A percentile compares a stretch with the other conserved stretches of the same genome.
These are phyloP conservation scores for Pagetopsis macropterus DNA, from an alignment of 2,797 vertebrate species.

Conservation along the genomic window DNA sequence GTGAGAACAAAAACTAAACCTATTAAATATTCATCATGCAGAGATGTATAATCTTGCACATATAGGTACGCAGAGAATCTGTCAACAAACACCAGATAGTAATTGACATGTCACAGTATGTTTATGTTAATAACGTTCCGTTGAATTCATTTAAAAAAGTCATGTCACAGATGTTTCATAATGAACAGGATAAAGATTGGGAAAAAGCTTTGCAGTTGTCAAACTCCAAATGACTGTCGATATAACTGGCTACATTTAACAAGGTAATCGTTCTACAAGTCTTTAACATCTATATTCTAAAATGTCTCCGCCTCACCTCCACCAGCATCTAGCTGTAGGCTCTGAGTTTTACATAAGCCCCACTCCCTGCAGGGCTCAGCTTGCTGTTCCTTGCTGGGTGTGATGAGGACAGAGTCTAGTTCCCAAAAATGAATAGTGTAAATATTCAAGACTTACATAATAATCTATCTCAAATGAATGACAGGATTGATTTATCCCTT, in stretches of 20 bases:
- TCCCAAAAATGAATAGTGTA: neutral
- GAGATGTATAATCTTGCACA: neutral
- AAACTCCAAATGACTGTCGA: neutral
- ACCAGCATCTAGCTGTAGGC: slow-evolving; percentile 22
- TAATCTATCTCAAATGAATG: slow-evolving; percentile 5
- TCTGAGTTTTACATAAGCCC: slow-evolving; percentile 9
- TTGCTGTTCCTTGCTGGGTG: slow-evolving; percentile 9
- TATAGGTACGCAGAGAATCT: neutral
- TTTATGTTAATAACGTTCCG: neutral
- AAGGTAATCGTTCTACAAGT: too few species aligned
- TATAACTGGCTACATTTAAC: neutral
- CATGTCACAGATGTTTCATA: neutral
- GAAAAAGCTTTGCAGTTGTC: too few species aligned
- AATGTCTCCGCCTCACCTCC: neutral
- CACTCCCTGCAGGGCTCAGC: slow-evolving; percentile 14
- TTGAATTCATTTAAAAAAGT: neutral
- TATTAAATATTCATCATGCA: slow-evolving; percentile 6
- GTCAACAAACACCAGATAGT: neutral
- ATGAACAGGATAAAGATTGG: neutral
- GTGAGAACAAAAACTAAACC: neutral
- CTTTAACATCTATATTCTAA: neutral
- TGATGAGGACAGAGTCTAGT: slow-evolving; percentile 10
- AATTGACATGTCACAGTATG: neutral
- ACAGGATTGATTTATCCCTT: slow-evolving; percentile 2
- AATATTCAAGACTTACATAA: slow-evolving; percentile 20